Evolutionary conservation across 2,113 vertebrate species (phyloP).

Genomic region (Caranx ignobilis): DNA sequence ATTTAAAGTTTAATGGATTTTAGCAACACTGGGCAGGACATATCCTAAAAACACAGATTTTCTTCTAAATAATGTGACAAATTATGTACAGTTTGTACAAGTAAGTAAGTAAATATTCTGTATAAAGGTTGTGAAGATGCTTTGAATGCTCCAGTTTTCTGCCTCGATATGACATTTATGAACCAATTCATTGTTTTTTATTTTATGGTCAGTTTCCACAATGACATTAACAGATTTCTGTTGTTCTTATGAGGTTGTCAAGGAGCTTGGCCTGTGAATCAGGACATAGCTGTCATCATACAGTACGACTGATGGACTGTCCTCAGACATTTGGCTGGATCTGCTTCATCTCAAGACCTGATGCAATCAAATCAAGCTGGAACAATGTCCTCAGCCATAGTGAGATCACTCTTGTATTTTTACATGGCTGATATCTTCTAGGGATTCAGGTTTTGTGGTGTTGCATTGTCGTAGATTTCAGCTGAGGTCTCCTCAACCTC

Average conservation of each 20-base stretch:
- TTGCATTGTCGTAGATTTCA: background rate
- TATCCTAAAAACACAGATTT: too few relatives aligned
- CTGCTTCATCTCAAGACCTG: background rate
- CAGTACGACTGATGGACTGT: background rate
- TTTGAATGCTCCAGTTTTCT: background rate
- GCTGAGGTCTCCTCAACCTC: conserved; percentile 46
- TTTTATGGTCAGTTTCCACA: background rate
- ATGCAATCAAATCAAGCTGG: background rate
- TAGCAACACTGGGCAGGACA: too few relatives aligned
- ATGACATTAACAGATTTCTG: background rate
- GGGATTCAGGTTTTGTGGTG: background rate
- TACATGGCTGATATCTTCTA: background rate
- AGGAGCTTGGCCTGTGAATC: background rate
- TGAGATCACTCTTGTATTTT: conserved; percentile 2
- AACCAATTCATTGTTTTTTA: background rate
- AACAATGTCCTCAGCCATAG: background rate
- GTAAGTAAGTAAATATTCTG: background rate
- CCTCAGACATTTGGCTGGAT: background rate
- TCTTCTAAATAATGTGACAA: too few relatives aligned
- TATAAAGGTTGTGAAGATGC: background rate
- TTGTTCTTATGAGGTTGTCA: background rate
- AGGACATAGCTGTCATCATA: background rate
- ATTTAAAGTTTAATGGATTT: too few relatives aligned
- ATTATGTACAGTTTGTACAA: too few relatives aligned
- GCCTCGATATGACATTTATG: background rate